Evolutionary conservation across 1,140 invertebrate genomes (phyloP).

Genomic region (Papilio xuthus): DNA sequence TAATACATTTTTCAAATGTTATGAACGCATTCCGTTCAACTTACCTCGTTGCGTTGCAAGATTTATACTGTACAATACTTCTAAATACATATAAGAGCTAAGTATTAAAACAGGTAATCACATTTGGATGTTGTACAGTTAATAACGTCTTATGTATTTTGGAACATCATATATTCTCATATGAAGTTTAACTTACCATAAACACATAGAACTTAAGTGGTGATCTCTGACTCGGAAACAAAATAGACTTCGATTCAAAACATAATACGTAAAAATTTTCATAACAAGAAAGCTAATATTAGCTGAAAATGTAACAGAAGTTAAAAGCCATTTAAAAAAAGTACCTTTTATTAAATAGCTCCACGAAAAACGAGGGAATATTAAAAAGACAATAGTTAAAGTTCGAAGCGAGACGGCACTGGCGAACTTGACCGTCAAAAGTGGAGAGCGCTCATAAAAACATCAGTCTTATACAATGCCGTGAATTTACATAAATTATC

Average conservation of each 20-base stretch:
- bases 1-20: conserved; percentile 12
- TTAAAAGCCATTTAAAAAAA: neutral
- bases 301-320: neutral
- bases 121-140: too few relatives aligned
- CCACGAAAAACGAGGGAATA: conserved; percentile 6
- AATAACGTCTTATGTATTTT: too few relatives aligned
- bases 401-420: conserved; percentile 57
- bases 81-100: neutral
- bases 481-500: conserved; percentile 81
- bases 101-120: neutral
- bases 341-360: neutral
- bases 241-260: neutral
- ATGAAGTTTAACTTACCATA: too few relatives aligned
- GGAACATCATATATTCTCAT: too few relatives aligned
- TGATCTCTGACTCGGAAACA: too few relatives aligned
- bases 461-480: conserved; percentile 76
- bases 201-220: too few relatives aligned
- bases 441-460: conserved; percentile 72
- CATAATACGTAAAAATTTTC: neutral
- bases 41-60: neutral
- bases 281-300: neutral
- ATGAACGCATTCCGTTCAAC: neutral
- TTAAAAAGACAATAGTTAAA: conserved; percentile 63
- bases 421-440: conserved; percentile 78
- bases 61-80: neutral